Conservation (phyloP, 2,797 vertebrate species). For the Sternotherus odoratus region DNA sequence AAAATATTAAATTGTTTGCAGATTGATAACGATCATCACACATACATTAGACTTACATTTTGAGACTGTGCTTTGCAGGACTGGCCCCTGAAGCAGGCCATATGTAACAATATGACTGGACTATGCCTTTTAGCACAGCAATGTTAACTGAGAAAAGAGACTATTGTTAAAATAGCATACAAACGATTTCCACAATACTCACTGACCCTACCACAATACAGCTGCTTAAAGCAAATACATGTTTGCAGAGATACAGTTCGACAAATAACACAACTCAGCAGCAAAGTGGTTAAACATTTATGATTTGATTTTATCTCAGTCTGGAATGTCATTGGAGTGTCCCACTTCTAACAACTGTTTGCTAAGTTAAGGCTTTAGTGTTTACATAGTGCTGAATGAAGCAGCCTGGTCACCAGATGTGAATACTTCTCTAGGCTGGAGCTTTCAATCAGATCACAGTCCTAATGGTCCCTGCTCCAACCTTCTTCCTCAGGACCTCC, state of each 20-base stretch:
- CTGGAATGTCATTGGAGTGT: constrained; percentile 90
- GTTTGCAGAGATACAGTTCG: constrained; percentile 80
- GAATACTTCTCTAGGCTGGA: constrained; percentile 82
- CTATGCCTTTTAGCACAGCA: constrained; percentile 45
- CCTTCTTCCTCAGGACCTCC: constrained; percentile 96
- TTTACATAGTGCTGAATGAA: constrained; percentile 91
- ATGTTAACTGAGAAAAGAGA: constrained; percentile 21
- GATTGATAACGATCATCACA: too few relatives aligned
- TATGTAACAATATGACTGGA: constrained; percentile 44
- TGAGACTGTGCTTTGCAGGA: constrained; percentile 68
- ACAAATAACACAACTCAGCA: constrained; percentile 84
- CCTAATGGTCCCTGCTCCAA: constrained; percentile 91
- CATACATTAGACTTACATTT: constrained; percentile 62
- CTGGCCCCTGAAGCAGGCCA: constrained; percentile 64
- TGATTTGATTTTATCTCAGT: constrained; percentile 88
- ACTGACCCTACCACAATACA: constrained; percentile 67
- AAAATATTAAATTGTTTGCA: constrained; percentile 59
- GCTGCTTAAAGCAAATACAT: constrained; percentile 78
- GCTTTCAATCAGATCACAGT: constrained; percentile 91
- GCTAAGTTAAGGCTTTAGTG: constrained; percentile 90
- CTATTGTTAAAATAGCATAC: constrained; percentile 65
- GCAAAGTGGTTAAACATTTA: constrained; percentile 91
- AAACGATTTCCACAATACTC: constrained; percentile 64
- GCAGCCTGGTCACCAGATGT: constrained; percentile 93
- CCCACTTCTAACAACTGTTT: constrained; percentile 93